Evolutionary conservation across 2,113 vertebrate genomes (phyloP), one percentile per base, ranked within the genome.

Genomic region (Notarius quadriscutis): DNA sequence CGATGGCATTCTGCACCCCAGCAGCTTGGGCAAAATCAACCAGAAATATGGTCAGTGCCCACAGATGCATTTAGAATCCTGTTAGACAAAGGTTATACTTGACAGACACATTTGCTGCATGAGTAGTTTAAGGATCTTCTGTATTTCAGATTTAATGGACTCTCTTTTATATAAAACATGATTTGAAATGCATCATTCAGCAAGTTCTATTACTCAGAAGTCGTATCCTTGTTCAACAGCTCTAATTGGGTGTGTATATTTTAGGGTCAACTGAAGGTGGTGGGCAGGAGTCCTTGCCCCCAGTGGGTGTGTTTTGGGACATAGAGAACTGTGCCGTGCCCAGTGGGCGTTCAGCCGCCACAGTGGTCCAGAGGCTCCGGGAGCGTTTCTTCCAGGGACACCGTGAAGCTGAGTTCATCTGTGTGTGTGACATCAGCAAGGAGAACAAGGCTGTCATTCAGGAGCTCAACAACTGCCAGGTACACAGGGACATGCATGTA

Each of bases 391-490:
- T 99, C 87, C 97, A 97, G 93, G 98, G 98, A 41, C 97, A 99
- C 92, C 96, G 98, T 22, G 98, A 99, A 90, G 98, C 98, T 11
- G 98, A 99, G 88, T 99, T 99, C 93, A 99, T 99, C 89, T 99
- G 98, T 2, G 98, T 99, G 20, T 99, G 98, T 91, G 98, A 99
- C 90, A 99, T 99, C 87, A 99, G 97, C 94, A 99, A 99, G 91
- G 98, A 99, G 93, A 97, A 96, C 92, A 99, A 98, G 94, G 97
- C 97, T 89, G 98, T 99, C 89, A 99, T 99, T 93, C 97, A 99
- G 93, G 98, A 99, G 89, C 96, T 99, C 71, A 99, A 99, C 94
- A 99, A 99, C 93, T 98, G 97, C 94, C 98, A 99, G 98, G 98
- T 99, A 95, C 91, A 14, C 12, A 14, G 15, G 41, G 7, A 69